Base-by-base conservation (phyloP, 2,888 invertebrate species). In the Pristionchus maxplancki region DNA sequence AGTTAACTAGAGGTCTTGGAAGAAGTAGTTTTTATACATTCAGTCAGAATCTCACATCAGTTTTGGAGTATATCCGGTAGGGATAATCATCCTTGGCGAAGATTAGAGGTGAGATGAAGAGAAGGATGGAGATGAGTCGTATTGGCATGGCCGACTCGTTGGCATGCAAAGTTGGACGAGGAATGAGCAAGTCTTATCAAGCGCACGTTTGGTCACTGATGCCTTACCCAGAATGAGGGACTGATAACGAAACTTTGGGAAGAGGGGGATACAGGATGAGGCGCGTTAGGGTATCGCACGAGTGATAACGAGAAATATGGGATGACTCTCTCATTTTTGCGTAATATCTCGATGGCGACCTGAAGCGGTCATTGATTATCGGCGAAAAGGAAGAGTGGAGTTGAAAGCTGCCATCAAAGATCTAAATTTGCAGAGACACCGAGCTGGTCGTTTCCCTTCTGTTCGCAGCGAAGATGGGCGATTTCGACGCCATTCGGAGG, bases 381-480 rank as follows among this genome's bases (percentile, higher is more conserved):
- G n/a, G n/a, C n/a, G n/a, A n/a, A n/a, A 31, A 34, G 31, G 64
- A 11, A 64, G 64, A 31, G 64, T 28, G 31, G 31, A 34, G 64
- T 64, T 64, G 31, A 44, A 28, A 44, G n/a, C 28, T 44, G 78
- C 34, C 11, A 48, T 50, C 8, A 58, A 37, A 24, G 6, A 44
- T 44, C 37, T 2, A 15, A 53, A 50, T 40, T 50, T 58, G 24
- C 67, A 88, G 97, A 0, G 97, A 97, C 94, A 98, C 98, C 0
- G 96, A 97, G 40, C 97, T 97, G 91, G 97, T 98, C 93, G 98
- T 98, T 15, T 97, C 97, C 95, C 96, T 99, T 53, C 96, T 98
- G 74, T 98, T 98, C 95, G 97, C 98, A 64, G 97, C 98, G 8
- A 97, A 98, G 34, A 97, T 97, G 95, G 98, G 98, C 17, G 98